Evolutionary conservation across 2,113 vertebrate genomes (phyloP).

Genomic region (Hippolais icterina): DNA sequence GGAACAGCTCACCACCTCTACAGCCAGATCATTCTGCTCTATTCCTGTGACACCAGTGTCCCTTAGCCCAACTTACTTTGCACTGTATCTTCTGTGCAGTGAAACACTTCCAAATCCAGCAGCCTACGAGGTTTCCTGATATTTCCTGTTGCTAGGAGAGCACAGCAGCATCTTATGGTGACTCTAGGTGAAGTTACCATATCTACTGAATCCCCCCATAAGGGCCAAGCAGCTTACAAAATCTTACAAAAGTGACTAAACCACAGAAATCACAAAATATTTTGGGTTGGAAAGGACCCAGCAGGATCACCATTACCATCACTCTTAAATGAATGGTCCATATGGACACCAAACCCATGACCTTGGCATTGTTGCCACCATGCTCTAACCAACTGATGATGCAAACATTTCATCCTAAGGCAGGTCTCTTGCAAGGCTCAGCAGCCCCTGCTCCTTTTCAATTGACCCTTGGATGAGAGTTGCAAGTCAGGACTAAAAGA

Average conservation of each 20-base stretch:
- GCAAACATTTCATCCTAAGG: neutral
- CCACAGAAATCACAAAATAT: neutral
- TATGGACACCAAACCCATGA: neutral
- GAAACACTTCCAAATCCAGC: neutral
- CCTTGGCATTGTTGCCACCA: neutral
- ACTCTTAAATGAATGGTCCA: neutral
- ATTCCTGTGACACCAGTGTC: neutral
- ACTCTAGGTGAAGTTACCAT: neutral
- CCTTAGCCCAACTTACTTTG: neutral
- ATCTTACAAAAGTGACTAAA: neutral
- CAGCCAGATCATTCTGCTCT: neutral
- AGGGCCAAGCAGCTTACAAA: accelerated
- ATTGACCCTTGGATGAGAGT: neutral
- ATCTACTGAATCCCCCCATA: neutral
- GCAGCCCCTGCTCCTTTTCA: neutral
- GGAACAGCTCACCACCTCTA: neutral
- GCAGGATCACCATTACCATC: neutral
- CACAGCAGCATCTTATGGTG: neutral
- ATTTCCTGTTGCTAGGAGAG: neutral
- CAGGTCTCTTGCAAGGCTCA: neutral
- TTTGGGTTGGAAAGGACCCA: neutral
- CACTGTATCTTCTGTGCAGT: neutral
- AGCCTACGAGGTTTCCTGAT: neutral
- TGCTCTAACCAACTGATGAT: neutral
- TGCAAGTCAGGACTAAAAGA: neutral